Base-by-base conservation (phyloP, 1,140 invertebrate species). In the Trichogramma pretiosum region DNA sequence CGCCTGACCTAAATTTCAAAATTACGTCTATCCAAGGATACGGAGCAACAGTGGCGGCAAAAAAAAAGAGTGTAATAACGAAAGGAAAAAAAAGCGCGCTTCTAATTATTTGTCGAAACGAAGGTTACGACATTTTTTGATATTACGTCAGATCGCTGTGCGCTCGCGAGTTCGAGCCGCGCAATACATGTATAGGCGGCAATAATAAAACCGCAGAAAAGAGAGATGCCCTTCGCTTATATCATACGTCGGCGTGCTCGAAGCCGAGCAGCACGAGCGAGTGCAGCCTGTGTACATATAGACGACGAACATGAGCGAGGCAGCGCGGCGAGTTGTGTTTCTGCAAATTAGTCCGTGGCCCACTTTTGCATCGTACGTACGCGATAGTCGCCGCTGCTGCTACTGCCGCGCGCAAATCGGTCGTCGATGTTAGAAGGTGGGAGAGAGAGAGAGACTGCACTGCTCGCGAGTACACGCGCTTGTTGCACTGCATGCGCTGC, bases 301-400 rank as follows among this genome's bases (percentile, higher is more conserved):
- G n/a, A n/a, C n/a, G n/a, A n/a, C n/a, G n/a, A n/a, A 50, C 50
- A 50, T 52, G 48, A 35, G 48, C 46, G 49, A 42, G 37, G 32
- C 42, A 42, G 45, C 49, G 55, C 62, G 58, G 58, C 43, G 61
- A 52, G 56, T 55, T 52, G 59, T 62, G 57, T 59, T 51, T 56
- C 52, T 58, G 61, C 59, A 62, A 70, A 70, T 70, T 69, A 60
- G 65, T 62, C 64, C 67, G 63, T 70, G 67, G 67, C 67, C 65
- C 68, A 70, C 60, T 67, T 70, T 59, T 55, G 34, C 38, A 35
- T 38, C 35, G 22, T 46, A 47, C 37, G 51, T 50, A 50, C 59
- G 47, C 53, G 48, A n/a, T n/a, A n/a, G n/a, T n/a, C 44, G 52
- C 46, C 26, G 38, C n/a, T 36, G 39, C 46, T 49, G 54, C 32